Evolutionary conservation across 2,888 invertebrate genomes (phyloP).

Genomic region (Phengaris alcon): DNA sequence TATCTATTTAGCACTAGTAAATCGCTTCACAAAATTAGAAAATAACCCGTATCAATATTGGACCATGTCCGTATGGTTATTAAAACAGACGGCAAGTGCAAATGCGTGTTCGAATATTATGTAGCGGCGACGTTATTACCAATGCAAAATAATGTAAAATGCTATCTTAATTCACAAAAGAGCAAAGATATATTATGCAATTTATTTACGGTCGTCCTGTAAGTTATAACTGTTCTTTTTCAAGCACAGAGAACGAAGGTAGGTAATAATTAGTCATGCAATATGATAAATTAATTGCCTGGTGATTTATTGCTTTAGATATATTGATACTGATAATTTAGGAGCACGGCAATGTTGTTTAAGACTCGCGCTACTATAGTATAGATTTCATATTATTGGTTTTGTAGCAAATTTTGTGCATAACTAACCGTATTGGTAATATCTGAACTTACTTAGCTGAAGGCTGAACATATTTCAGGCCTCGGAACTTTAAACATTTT

Average conservation of each 20-base stretch:
- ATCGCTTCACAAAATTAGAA: too few species aligned
- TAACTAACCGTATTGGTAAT: background rate
- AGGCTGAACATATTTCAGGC: background rate
- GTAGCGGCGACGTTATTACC: too few species aligned
- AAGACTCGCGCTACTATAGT: background rate
- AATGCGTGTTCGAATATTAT: background rate
- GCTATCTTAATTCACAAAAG: too few species aligned
- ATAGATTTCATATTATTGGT: background rate
- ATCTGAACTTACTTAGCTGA: background rate
- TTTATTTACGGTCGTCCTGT: background rate
- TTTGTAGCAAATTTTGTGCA: background rate
- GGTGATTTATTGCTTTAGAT: conserved; percentile 19
- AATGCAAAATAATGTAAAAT: background rate
- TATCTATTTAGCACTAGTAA: too few species aligned
- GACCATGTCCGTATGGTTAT: too few species aligned
- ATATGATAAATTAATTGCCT: conserved; percentile 22
- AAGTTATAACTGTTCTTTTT: conserved; percentile 5
- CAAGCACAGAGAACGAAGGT: conserved; percentile 9
- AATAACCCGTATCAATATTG: too few species aligned
- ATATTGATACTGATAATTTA: conserved; percentile 12
- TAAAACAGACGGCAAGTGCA: too few species aligned
- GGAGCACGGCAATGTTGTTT: background rate
- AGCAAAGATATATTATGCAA: too few species aligned
- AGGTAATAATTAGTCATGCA: conserved; percentile 16
- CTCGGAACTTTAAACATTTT: background rate